These are phyloP conservation scores for Catamblyrhynchus diadema DNA, from an alignment of 2,797 vertebrate species.

Conservation along the genomic window DNA sequence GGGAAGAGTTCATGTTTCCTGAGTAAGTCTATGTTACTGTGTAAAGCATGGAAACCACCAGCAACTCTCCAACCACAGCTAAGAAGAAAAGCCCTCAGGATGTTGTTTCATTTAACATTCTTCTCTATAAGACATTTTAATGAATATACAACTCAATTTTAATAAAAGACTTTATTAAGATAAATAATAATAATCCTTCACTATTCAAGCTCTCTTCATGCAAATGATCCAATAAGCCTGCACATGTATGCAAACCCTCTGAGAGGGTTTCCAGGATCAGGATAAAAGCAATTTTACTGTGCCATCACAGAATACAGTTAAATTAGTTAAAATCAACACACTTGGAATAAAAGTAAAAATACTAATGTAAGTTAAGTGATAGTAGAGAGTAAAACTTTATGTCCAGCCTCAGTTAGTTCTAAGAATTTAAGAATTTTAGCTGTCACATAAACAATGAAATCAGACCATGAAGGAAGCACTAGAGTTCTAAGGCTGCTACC, in stretches of 20 bases:
- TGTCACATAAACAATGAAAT: background rate
- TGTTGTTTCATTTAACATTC: background rate
- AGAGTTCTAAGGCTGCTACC: background rate
- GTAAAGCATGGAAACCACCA: background rate
- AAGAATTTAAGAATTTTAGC: background rate
- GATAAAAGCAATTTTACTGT: background rate
- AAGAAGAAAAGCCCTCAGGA: background rate
- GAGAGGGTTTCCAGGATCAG: background rate
- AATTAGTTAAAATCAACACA: background rate
- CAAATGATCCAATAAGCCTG: background rate
- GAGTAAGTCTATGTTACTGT: background rate
- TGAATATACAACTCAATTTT: background rate
- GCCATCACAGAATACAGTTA: background rate
- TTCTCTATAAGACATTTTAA: background rate
- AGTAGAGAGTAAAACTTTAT: background rate
- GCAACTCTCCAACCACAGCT: background rate
- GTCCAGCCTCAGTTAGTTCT: background rate
- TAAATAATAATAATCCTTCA: background rate
- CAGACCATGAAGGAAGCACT: background rate
- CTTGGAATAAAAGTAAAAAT: background rate
- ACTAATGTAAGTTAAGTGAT: background rate
- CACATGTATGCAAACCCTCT: background rate
- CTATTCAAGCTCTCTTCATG: background rate
- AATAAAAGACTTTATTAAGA: conserved; percentile 8
- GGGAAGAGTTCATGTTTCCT: background rate